These are phyloP conservation scores for Cettia cetti DNA, from an alignment of 2,113 vertebrate species.

Conservation along the genomic window DNA sequence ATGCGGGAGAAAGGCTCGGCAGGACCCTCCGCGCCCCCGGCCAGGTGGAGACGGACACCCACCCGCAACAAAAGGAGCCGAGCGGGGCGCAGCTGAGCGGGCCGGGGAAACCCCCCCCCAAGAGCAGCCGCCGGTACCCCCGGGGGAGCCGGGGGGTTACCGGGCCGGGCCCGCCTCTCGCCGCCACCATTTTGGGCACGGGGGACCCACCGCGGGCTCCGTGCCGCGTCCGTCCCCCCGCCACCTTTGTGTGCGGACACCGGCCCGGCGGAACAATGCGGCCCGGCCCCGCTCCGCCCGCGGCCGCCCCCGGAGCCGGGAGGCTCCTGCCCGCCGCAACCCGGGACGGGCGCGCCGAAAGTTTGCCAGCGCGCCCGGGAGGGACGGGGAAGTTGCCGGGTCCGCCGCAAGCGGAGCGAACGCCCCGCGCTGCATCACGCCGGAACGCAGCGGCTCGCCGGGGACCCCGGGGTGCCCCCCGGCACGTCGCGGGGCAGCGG, in stretches of 20 bases:
- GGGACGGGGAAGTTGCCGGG: neutral
- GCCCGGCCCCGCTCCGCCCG: neutral
- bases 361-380: neutral
- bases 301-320: neutral
- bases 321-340: neutral
- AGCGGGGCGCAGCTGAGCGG: neutral
- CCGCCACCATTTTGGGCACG: conserved; percentile 71
- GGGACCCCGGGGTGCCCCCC: too few relatives aligned
- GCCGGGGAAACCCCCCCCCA: neutral
- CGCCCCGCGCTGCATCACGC: neutral
- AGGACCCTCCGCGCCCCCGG: neutral
- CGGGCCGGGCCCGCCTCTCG: conserved; percentile 1
- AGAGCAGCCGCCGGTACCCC: neutral
- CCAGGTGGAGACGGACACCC: neutral
- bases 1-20: neutral
- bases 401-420: neutral
- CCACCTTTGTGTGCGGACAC: conserved; percentile 51
- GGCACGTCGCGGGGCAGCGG: neutral
- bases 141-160: neutral
- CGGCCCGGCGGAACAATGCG: conserved; percentile 27
- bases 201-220: neutral
- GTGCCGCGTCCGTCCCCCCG: neutral
- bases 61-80: neutral
- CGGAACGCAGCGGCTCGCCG: neutral
- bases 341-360: neutral